Conservation (phyloP, 2,113 vertebrate genomes). For the Cyanoderma ruficeps region DNA sequence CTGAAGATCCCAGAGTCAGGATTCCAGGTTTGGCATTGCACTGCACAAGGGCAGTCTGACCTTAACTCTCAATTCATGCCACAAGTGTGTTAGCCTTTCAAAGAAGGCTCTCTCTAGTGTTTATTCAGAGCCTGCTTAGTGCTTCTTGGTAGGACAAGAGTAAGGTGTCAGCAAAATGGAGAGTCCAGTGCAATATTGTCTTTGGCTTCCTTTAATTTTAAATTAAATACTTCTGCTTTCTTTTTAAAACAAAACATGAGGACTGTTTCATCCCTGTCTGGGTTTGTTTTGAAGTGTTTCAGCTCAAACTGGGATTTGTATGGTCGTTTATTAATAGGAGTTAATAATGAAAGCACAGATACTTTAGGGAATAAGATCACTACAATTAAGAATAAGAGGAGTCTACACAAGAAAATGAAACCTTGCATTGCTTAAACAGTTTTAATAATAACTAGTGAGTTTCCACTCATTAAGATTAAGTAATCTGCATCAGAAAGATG, state of each 20-base stretch:
- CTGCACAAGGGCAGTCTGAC: neutral
- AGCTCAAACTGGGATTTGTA: neutral
- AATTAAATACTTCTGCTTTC: neutral
- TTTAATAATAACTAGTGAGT: slow-evolving; percentile 40
- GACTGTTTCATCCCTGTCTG: neutral
- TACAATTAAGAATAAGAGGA: slow-evolving; percentile 61
- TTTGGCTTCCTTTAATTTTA: neutral
- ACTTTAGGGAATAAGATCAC: slow-evolving; percentile 48
- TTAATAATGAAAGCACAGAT: slow-evolving; percentile 54
- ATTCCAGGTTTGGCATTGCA: neutral
- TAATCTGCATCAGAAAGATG: neutral
- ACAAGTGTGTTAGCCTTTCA: neutral
- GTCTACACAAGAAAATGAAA: slow-evolving; percentile 55
- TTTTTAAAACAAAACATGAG: neutral
- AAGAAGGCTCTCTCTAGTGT: neutral
- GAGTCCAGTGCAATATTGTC: neutral
- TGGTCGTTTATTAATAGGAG: slow-evolving; percentile 44
- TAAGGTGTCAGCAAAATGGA: neutral
- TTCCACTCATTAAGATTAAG: slow-evolving; percentile 44
- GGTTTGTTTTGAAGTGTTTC: neutral
- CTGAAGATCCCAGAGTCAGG: neutral
- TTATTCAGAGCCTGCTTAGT: neutral
- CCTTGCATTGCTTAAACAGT: slow-evolving; percentile 18
- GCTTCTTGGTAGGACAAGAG: neutral
- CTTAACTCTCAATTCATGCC: neutral